Evolutionary conservation across 2,797 vertebrate genomes (phyloP).

Genomic region (Ctenopoma kingsleyae): DNA sequence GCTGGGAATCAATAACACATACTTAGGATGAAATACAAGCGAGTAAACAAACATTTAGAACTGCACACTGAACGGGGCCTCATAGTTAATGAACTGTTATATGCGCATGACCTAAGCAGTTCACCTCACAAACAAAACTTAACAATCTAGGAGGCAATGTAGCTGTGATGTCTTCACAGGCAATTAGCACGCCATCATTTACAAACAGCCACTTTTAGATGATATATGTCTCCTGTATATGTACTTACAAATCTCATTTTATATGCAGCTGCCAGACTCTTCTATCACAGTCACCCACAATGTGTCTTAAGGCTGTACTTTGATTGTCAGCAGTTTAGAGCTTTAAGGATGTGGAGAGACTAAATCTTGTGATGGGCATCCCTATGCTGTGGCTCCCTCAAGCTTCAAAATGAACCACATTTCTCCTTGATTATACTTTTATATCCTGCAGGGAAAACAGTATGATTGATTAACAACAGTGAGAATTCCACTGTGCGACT

Average conservation of each 20-base stretch:
- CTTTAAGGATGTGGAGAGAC: constrained; percentile 21
- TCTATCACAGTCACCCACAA: neutral
- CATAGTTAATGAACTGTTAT: constrained; percentile 50
- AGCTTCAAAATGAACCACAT: constrained; percentile 34
- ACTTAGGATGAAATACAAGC: constrained; percentile 30
- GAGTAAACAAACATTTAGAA: constrained; percentile 51
- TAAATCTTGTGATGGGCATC: constrained; percentile 17
- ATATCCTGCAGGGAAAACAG: constrained; percentile 32
- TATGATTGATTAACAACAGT: constrained; percentile 43
- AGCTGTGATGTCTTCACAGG: constrained; percentile 9
- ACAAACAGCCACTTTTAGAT: constrained; percentile 6
- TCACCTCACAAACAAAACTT: constrained; percentile 43
- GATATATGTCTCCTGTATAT: neutral
- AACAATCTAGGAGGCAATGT: constrained; percentile 33
- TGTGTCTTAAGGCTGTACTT: neutral
- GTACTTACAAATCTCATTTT: neutral
- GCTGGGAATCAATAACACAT: constrained; percentile 38
- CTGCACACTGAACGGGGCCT: constrained; percentile 5
- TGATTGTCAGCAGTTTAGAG: constrained; percentile 26
- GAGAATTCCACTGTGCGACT: constrained; percentile 42
- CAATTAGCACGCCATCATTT: constrained; percentile 19
- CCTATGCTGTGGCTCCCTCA: constrained; percentile 3
- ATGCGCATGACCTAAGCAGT: constrained; percentile 18
- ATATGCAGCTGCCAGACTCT: neutral
- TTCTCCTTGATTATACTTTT: constrained; percentile 45